Evolutionary conservation across 2,888 invertebrate species (phyloP).

Genomic region (Ophion slaviceki): DNA sequence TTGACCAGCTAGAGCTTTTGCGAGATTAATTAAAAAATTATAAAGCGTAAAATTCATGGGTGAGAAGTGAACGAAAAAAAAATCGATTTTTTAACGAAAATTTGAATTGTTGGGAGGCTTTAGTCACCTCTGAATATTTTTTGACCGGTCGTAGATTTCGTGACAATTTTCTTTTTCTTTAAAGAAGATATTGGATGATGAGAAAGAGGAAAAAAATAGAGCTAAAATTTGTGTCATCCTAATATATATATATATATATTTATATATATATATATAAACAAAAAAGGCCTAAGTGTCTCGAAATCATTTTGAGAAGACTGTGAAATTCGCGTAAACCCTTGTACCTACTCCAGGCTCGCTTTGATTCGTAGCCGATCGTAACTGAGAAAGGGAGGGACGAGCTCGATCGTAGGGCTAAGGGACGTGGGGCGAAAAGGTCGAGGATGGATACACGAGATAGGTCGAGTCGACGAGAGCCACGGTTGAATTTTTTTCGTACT

Average conservation of each 20-base stretch:
- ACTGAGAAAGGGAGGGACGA: not conserved
- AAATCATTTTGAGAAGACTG: conserved; percentile 33
- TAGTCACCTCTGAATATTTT: too few species aligned
- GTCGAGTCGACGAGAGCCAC: conserved; percentile 38
- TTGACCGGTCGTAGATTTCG: too few species aligned
- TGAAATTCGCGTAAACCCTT: conserved; percentile 17
- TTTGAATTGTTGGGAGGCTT: too few species aligned
- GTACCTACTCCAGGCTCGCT: conserved; percentile 66
- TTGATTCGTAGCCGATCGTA: not conserved
- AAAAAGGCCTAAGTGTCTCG: conserved; percentile 62
- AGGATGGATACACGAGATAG: not conserved
- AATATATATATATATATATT: not conserved
- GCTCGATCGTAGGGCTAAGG: not conserved
- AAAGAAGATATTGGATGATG: too few species aligned
- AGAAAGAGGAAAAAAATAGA: too few species aligned
- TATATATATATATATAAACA: conserved; percentile 22
- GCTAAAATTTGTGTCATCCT: too few species aligned
- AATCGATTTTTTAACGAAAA: too few species aligned
- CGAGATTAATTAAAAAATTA: too few species aligned
- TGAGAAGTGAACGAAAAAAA: too few species aligned
- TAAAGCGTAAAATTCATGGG: too few species aligned
- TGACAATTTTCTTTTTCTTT: too few species aligned
- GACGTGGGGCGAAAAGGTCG: conserved; percentile 14
- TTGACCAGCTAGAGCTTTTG: too few species aligned
- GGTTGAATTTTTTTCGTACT: conserved; percentile 16